phyloP scores from a whole-genome alignment of 2,888 invertebrate genomes.

The Mechanitis mazaeus region DNA sequence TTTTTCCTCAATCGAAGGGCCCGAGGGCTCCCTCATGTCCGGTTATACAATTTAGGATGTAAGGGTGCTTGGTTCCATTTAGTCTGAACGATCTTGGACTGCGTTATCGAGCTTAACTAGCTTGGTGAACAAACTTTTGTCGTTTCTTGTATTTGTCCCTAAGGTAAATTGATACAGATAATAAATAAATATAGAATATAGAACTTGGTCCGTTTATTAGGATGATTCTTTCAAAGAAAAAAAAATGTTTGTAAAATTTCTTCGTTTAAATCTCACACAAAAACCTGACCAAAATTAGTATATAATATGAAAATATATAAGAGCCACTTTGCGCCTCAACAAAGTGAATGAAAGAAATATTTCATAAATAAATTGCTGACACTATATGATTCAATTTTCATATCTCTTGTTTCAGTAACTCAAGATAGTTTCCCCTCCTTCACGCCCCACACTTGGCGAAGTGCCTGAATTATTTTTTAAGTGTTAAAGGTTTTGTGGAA shows the following conservation, averaged over 20 bases:
- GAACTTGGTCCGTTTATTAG: no score
- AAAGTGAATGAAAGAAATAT: neutral
- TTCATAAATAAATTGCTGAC: neutral
- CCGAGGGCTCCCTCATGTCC: slow-evolving; percentile 42
- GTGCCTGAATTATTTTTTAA: slow-evolving; percentile 53
- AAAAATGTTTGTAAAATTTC: no score
- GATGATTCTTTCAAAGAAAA: no score
- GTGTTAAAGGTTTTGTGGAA: slow-evolving; percentile 52
- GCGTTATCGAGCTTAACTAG: slow-evolving; percentile 5
- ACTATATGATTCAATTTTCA: slow-evolving; percentile 26
- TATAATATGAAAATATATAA: neutral
- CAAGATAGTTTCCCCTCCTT: slow-evolving; percentile 23
- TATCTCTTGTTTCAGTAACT: slow-evolving; percentile 26
- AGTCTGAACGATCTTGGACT: slow-evolving; percentile 12
- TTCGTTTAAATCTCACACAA: no score
- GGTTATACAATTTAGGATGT: slow-evolving; percentile 63
- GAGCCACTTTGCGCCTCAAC: neutral
- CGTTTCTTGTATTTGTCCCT: slow-evolving; percentile 1
- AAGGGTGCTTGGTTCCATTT: slow-evolving; percentile 30
- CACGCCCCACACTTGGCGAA: slow-evolving; percentile 28
- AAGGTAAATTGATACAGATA: slow-evolving; percentile 4
- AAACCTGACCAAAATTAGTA: no score
- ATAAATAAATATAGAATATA: neutral
- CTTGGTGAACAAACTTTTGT: slow-evolving; percentile 1
- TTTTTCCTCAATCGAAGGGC: slow-evolving; percentile 67